phyloP scores from a whole-genome alignment of 2,797 vertebrate genomes.

The Parauchenoglanis punctatus region DNA sequence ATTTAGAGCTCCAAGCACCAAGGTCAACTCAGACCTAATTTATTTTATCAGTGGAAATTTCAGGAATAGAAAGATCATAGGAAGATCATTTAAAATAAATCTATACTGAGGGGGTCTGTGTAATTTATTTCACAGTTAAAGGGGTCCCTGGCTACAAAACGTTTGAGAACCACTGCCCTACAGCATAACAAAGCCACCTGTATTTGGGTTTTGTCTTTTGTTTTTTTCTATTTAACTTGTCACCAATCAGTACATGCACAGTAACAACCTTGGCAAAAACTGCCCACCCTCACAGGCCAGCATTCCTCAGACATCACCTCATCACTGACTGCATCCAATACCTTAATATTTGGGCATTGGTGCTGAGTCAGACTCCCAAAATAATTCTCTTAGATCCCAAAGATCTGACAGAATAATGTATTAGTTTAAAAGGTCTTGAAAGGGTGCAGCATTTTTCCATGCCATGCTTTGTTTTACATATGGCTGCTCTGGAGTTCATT shows the following conservation, averaged over 20 bases:
- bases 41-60: no score
- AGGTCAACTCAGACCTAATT: no score
- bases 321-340: background rate
- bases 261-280: background rate
- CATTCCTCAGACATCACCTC: background rate
- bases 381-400: conserved; percentile 19
- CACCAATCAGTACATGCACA: background rate
- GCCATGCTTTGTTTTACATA: conserved; percentile 19
- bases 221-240: background rate
- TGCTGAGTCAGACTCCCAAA: conserved; percentile 23
- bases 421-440: conserved; percentile 15
- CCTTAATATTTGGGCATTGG: background rate
- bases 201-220: background rate
- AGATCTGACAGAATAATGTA: conserved; percentile 14
- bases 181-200: background rate
- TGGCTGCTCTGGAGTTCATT: conserved; percentile 32
- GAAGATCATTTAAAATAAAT: no score
- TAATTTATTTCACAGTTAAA: no score
- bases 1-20: no score
- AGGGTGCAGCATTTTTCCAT: background rate
- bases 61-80: no score
- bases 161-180: no score
- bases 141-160: no score
- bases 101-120: no score
- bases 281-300: background rate